Conservation (phyloP, 2,888 invertebrate species). For the Agelastica alni region DNA sequence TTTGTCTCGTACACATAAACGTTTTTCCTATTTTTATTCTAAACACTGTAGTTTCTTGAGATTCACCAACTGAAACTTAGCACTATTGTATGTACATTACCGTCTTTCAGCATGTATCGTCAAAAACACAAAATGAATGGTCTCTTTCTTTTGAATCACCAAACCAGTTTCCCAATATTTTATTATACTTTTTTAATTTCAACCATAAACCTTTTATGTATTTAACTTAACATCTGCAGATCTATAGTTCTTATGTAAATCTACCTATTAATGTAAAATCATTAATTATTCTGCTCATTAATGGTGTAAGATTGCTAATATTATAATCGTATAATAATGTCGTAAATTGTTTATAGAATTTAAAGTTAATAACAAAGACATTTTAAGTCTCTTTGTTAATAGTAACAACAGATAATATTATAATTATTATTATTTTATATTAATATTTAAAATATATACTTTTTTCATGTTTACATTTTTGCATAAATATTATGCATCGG, state of each 20-base stretch:
- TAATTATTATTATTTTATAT: no score
- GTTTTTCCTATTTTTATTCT: conserved; percentile 25
- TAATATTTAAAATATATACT: no score
- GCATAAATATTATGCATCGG: no score
- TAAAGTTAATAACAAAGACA: no score
- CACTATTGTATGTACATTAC: conserved; percentile 8
- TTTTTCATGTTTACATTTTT: no score
- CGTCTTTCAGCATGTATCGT: background rate
- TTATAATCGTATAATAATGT: background rate
- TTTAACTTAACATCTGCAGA: background rate
- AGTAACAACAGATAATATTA: no score
- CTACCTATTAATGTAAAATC: background rate
- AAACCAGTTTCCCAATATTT: background rate
- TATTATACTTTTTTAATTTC: background rate
- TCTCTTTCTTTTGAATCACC: background rate
- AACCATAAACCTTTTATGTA: conserved; percentile 5
- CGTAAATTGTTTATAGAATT: no score
- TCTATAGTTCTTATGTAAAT: background rate
- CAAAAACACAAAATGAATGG: background rate
- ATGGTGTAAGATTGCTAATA: background rate
- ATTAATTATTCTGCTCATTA: background rate
- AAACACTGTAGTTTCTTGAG: conserved; percentile 27
- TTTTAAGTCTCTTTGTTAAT: no score
- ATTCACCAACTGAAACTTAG: conserved; percentile 12
- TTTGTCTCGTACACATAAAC: conserved; percentile 26